These are phyloP conservation scores for Trididemnum clinides DNA, from an alignment of 23 tunicate species.

Conservation along the genomic window DNA sequence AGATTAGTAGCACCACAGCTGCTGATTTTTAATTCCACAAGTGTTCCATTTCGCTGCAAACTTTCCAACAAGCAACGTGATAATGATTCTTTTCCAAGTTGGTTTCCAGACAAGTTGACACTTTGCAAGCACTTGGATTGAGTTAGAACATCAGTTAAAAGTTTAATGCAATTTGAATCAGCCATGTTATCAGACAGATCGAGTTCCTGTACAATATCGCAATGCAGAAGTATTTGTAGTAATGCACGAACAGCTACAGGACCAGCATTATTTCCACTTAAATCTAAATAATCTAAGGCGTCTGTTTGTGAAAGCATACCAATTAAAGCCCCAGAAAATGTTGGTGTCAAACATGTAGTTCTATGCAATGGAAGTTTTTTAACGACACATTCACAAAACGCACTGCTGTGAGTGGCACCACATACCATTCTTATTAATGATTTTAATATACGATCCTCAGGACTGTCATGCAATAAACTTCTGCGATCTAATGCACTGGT, in stretches of 20 bases:
- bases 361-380: background rate
- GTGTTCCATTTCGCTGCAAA: background rate
- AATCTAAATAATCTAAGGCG: slow-evolving; percentile 12
- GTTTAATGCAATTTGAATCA: slow-evolving; percentile 68
- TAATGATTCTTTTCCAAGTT: slow-evolving; percentile 76
- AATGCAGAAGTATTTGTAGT: background rate
- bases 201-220: slow-evolving; percentile 33
- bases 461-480: too few species aligned
- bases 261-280: slow-evolving; percentile 67
- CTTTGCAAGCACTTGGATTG: background rate
- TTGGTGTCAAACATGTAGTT: background rate
- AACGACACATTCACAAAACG: background rate
- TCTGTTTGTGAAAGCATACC: background rate
- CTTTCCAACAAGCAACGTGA: slow-evolving; percentile 40
- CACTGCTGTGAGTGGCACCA: slow-evolving; percentile 5
- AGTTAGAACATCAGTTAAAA: slow-evolving; percentile 14
- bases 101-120: slow-evolving; percentile 66
- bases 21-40: slow-evolving; percentile 39
- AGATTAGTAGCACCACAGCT: slow-evolving; percentile 77
- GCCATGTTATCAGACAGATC: slow-evolving; percentile 74
- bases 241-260: slow-evolving; percentile 74
- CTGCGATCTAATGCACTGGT: too few species aligned
- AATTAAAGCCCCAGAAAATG: background rate
- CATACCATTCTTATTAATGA: slow-evolving; percentile 2
- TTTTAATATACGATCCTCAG: too few species aligned